Evolutionary conservation across 2,113 vertebrate species (phyloP).

Genomic region (Pontoporia blainvillei): DNA sequence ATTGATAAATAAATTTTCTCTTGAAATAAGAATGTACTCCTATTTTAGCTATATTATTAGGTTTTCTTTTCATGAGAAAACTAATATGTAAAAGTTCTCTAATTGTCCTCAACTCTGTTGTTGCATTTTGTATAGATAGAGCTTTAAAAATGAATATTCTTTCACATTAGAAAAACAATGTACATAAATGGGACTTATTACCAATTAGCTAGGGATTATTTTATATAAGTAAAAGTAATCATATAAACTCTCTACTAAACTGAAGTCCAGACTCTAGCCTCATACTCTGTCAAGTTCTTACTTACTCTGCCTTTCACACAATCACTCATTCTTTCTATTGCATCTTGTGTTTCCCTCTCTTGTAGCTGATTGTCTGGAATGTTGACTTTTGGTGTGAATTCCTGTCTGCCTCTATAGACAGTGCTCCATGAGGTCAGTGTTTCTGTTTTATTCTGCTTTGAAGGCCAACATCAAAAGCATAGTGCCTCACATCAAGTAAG

Average conservation of each 20-base stretch:
- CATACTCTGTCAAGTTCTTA: not conserved
- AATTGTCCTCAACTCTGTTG: not conserved
- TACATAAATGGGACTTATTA: not conserved
- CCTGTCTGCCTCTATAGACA: not conserved
- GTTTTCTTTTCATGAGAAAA: slow-evolving; percentile 32
- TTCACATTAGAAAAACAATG: not conserved
- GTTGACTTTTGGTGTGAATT: not conserved
- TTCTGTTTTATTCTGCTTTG: not conserved
- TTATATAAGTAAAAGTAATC: not conserved
- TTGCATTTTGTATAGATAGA: not conserved
- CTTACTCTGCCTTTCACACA: not conserved
- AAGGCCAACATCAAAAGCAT: not conserved
- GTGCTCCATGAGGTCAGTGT: not conserved
- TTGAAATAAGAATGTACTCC: slow-evolving; percentile 21
- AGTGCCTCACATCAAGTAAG: not conserved
- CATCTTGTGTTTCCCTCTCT: not conserved
- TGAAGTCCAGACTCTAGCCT: not conserved
- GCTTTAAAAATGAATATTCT: not conserved
- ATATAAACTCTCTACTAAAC: not conserved
- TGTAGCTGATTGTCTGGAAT: not conserved
- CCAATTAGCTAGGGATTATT: not conserved
- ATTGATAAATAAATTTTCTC: slow-evolving; percentile 60
- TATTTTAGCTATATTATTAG: not conserved
- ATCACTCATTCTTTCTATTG: no score
- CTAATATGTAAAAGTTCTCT: not conserved